Evolutionary conservation across 2,888 invertebrate genomes (phyloP).

Genomic region (Aplocera efformata): DNA sequence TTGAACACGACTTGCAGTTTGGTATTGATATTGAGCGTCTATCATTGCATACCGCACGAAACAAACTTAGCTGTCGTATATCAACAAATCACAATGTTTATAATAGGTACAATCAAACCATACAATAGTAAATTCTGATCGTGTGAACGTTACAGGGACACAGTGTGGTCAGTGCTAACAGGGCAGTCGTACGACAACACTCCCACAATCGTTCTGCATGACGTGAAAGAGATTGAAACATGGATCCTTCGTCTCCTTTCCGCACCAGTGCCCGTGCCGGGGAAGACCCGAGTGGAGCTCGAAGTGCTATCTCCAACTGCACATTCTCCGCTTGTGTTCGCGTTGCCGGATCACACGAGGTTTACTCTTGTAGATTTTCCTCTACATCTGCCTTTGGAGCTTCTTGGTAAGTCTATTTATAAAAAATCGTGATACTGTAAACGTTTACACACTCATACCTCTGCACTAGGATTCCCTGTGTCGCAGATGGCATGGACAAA

Average conservation of each 20-base stretch:
- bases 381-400: constrained; percentile 96
- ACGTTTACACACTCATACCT: no score
- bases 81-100: no score
- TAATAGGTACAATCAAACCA: no score
- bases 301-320: constrained; percentile 93
- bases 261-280: constrained; percentile 98
- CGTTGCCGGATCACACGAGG: constrained; percentile 97
- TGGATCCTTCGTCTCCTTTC: constrained; percentile 98
- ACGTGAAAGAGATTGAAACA: constrained; percentile 98
- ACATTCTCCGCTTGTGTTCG: constrained; percentile 93
- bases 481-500: no score
- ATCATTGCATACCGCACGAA: no score
- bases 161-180: constrained; percentile 97
- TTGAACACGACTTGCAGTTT: no score
- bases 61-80: no score
- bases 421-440: background rate
- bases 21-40: no score
- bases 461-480: no score
- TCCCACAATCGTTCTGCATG: constrained; percentile 94
- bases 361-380: constrained; percentile 99
- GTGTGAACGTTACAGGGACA: constrained; percentile 88
- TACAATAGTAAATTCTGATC: no score
- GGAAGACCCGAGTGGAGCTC: constrained; percentile 90
- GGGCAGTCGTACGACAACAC: constrained; percentile 89
- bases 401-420: constrained; percentile 84